These are phyloP conservation scores for Morbakka virulenta DNA, from an alignment of 30 jellyfish, hydroid and myxozoan genomes.

Conservation along the genomic window DNA sequence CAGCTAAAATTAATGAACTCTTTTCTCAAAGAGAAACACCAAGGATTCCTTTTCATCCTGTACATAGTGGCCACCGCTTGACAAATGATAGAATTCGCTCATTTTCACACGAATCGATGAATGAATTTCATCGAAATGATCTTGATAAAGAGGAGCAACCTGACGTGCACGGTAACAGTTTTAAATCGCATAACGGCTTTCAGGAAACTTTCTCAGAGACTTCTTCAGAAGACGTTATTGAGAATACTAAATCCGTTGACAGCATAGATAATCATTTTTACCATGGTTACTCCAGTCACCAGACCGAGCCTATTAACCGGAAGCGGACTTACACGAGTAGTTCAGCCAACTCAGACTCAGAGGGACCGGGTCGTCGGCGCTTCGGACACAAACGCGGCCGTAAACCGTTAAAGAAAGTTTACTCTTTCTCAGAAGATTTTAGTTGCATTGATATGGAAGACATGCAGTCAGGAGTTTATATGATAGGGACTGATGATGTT, in stretches of 20 bases:
- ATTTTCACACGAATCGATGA: neutral
- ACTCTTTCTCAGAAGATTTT: slow-evolving; percentile 72
- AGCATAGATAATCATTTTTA: slow-evolving; percentile 52
- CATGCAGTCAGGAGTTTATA: slow-evolving; percentile 82
- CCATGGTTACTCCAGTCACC: slow-evolving; percentile 15
- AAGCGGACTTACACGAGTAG: slow-evolving; percentile 96
- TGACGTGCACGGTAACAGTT: neutral
- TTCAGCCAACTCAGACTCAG: slow-evolving; percentile 97
- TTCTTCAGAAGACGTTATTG: slow-evolving; percentile 34
- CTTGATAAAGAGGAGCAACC: neutral
- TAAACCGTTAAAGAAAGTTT: slow-evolving; percentile 42
- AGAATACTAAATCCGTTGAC: slow-evolving; percentile 53
- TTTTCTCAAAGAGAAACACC: neutral
- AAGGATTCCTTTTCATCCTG: neutral
- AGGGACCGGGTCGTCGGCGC: slow-evolving; percentile 68
- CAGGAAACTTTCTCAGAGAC: slow-evolving; percentile 53
- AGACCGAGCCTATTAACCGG: slow-evolving; percentile 48
- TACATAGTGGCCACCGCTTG: neutral
- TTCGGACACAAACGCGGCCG: slow-evolving; percentile 79
- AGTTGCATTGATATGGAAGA: slow-evolving; percentile 70
- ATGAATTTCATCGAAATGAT: neutral
- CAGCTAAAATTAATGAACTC: neutral
- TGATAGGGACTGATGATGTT: slow-evolving; percentile 79
- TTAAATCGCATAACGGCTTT: slow-evolving; percentile 34
- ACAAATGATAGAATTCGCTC: neutral